phyloP scores from a whole-genome alignment of 2,113 vertebrate species.

The Ceratotherium simum region DNA sequence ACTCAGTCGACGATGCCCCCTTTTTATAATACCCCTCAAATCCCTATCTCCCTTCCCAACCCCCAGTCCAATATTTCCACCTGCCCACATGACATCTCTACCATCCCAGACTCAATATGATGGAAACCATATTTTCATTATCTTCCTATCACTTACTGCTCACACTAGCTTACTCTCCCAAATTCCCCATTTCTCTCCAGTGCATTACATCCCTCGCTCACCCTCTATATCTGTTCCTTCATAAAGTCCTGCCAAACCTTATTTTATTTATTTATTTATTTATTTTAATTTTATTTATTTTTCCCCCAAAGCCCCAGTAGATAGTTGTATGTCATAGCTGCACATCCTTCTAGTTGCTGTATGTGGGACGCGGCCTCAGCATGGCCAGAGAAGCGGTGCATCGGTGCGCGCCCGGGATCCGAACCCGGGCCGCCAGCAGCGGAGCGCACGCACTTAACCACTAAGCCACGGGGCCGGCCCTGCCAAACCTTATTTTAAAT shows the following conservation, averaged over 20 bases:
- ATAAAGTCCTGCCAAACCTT: background rate
- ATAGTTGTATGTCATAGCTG: no score
- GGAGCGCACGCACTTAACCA: no score
- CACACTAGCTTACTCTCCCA: background rate
- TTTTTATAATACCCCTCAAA: background rate
- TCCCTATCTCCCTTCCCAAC: background rate
- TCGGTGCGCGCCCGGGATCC: no score
- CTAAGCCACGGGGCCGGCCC: no score
- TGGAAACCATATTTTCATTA: background rate
- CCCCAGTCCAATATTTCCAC: background rate
- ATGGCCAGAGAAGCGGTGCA: no score
- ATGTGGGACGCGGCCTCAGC: no score
- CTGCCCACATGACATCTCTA: background rate
- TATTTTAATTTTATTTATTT: no score
- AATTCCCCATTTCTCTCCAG: background rate
- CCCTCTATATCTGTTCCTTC: background rate
- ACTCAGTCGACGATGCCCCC: no score
- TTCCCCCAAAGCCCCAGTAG: no score
- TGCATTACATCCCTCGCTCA: background rate
- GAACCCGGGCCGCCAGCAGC: no score
- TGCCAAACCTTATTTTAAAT: background rate
- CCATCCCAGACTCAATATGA: background rate
- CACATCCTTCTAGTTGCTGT: no score
- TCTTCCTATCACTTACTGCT: background rate
- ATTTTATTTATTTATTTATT: no score